Conservation (phyloP, 1,140 invertebrate genomes). For the Paralvinella palmiformis region DNA sequence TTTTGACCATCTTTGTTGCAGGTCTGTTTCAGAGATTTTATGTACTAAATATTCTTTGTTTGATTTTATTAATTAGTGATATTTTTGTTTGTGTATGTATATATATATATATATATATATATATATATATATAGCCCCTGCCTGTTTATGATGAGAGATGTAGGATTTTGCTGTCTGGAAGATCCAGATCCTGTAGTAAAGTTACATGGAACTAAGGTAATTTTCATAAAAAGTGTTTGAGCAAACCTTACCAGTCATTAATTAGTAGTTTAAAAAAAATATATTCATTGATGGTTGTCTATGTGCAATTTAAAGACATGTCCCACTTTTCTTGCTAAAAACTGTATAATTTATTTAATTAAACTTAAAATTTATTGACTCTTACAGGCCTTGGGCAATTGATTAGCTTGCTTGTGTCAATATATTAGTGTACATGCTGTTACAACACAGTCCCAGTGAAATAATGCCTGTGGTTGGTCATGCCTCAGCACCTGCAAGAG, state of each 20-base stretch:
- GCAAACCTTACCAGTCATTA: background rate
- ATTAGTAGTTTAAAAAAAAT: background rate
- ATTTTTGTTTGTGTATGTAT: too few relatives aligned
- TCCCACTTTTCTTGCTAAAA: background rate
- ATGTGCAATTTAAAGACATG: background rate
- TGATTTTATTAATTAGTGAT: background rate
- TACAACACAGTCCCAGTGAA: background rate
- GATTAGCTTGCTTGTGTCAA: background rate
- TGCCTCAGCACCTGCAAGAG: too few relatives aligned
- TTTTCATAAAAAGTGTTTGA: background rate
- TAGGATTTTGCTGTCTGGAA: slow-evolving; percentile 38
- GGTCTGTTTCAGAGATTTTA: too few relatives aligned
- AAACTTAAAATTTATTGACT: background rate
- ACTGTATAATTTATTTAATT: background rate
- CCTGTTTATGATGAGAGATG: slow-evolving; percentile 32
- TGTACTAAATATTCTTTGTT: too few relatives aligned
- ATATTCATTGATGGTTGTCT: background rate
- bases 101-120: too few relatives aligned
- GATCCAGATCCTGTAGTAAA: slow-evolving; percentile 43
- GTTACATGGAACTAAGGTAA: slow-evolving; percentile 54
- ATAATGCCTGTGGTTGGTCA: too few relatives aligned
- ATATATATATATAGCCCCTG: slow-evolving; percentile 38
- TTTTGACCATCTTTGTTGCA: background rate
- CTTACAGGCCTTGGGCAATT: background rate
- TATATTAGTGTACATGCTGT: background rate